Conservation (phyloP, 1,140 invertebrate genomes). For the Temnothorax nylanderi region DNA sequence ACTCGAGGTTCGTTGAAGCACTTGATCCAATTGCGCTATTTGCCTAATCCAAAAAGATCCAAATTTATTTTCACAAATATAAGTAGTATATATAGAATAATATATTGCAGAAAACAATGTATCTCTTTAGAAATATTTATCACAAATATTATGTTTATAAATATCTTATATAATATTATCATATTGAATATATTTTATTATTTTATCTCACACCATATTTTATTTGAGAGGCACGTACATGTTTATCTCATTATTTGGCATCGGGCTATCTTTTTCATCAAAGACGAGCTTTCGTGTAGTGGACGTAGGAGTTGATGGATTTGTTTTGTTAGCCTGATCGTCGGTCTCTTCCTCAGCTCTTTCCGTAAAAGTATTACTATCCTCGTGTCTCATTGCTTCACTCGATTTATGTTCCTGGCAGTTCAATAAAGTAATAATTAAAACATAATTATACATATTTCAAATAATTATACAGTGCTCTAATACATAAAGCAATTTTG, state of each 20-base stretch:
- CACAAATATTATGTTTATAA: neutral
- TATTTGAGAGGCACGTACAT: constrained; percentile 69
- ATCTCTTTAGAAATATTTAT: neutral
- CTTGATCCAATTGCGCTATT: constrained; percentile 79
- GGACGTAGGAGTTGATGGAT: neutral
- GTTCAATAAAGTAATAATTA: neutral
- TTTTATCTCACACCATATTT: constrained; percentile 20
- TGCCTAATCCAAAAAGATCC: constrained; percentile 67
- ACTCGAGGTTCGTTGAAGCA: constrained; percentile 76
- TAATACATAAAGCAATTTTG: constrained; percentile 10
- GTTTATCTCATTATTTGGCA: constrained; percentile 74
- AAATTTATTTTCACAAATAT: neutral
- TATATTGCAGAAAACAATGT: constrained; percentile 1
- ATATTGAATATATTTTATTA: neutral
- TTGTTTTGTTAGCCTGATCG: neutral
- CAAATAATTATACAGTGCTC: too few relatives aligned
- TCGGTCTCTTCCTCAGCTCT: neutral
- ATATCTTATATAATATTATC: neutral
- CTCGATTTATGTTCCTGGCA: neutral
- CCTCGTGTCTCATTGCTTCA: neutral
- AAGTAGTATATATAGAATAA: neutral
- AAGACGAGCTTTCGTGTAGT: constrained; percentile 80
- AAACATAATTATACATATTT: too few relatives aligned
- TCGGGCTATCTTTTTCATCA: constrained; percentile 64
- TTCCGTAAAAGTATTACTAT: neutral